Conservation (phyloP, 2,888 invertebrate species). For the Prosapia bicincta region DNA sequence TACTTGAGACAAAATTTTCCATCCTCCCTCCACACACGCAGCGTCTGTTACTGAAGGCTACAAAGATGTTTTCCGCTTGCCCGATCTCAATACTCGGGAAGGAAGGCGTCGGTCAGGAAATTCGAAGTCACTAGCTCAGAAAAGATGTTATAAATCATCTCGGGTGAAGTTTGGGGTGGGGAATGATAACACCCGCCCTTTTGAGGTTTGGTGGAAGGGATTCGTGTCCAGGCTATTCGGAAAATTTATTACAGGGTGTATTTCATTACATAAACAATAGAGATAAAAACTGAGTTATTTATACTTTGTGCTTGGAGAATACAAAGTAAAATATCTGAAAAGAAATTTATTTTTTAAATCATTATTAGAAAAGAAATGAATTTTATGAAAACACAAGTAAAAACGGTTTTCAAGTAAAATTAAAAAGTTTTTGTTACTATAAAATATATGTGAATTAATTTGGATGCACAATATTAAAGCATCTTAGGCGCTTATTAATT, state of each 20-base stretch:
- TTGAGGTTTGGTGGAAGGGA: not conserved
- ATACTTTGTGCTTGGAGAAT: no score
- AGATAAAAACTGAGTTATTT: no score
- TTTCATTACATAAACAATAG: no score
- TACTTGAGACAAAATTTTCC: not conserved
- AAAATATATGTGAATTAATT: no score
- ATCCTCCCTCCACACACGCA: not conserved
- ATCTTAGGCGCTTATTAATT: no score
- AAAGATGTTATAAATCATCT: slow-evolving; percentile 26
- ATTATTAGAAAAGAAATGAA: no score
- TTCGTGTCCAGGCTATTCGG: not conserved
- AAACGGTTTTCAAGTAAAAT: no score
- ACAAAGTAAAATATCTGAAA: no score
- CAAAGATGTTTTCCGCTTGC: slow-evolving; percentile 23
- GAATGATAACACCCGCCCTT: slow-evolving; percentile 4
- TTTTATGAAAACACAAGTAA: no score
- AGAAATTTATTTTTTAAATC: no score
- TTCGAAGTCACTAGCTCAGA: slow-evolving; percentile 26
- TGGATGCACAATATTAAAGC: no score
- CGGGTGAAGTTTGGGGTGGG: slow-evolving; percentile 5
- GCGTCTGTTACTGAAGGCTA: slow-evolving; percentile 12
- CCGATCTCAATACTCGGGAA: slow-evolving; percentile 9
- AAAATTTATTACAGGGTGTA: not conserved
- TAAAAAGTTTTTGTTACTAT: no score
- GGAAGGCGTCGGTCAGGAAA: slow-evolving; percentile 22